A percentile compares a stretch with the other conserved stretches of the same genome.
These are phyloP conservation scores for Pegoplata infirma DNA, from an alignment of 2,888 invertebrate species.

Conservation along the genomic window DNA sequence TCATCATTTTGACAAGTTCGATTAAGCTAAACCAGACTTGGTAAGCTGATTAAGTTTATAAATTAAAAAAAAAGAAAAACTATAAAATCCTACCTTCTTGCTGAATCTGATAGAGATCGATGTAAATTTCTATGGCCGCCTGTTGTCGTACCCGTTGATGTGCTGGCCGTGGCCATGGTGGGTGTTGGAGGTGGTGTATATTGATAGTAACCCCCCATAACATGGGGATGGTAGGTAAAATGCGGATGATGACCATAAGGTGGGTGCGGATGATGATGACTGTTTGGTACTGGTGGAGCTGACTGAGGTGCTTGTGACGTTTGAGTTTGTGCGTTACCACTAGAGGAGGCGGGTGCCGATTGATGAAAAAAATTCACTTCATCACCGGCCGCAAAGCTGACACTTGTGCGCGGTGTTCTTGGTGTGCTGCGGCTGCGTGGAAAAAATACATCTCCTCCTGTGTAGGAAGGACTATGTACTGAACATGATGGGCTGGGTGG, in stretches of 20 bases:
- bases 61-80: constrained; percentile 5
- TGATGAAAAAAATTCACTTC: constrained; percentile 74
- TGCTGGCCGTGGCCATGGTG: constrained; percentile 67
- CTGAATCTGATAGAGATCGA: constrained; percentile 75
- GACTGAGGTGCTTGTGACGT: constrained; percentile 71
- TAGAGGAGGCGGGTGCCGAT: constrained; percentile 56
- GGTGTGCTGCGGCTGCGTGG: constrained; percentile 74
- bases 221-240: constrained; percentile 64
- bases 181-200: constrained; percentile 75
- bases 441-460: constrained; percentile 76
- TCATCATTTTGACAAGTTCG: neutral
- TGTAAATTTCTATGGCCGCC: constrained; percentile 66
- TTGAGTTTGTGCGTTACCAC: constrained; percentile 64
- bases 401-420: constrained; percentile 74
- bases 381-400: constrained; percentile 74
- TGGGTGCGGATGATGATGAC: constrained; percentile 66
- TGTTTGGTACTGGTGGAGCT: constrained; percentile 72
- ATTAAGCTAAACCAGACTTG: neutral
- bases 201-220: constrained; percentile 65
- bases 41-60: neutral
- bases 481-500: constrained; percentile 77
- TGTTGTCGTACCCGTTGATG: constrained; percentile 48
- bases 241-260: constrained; percentile 66
- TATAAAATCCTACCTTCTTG: constrained; percentile 78
- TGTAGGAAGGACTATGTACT: constrained; percentile 72